Evolutionary conservation across 2,888 invertebrate genomes (phyloP).

Genomic region (Perizoma flavofasciatum): DNA sequence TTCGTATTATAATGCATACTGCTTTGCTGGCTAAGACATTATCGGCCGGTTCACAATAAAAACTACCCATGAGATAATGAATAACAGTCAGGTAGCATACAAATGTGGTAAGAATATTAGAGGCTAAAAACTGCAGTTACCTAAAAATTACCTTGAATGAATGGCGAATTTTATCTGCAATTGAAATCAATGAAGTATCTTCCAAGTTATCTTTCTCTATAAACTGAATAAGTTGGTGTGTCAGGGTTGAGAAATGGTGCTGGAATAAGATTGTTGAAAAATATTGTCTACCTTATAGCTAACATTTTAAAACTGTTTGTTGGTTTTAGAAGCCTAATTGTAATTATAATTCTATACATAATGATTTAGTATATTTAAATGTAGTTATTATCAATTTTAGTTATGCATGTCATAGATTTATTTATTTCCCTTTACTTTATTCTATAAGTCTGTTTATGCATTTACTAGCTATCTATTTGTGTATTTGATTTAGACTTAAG

Average conservation of each 20-base stretch:
- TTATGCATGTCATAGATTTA: slow-evolving; percentile 10
- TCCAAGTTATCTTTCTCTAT: neutral
- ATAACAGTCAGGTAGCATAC: too few relatives aligned
- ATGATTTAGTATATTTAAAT: neutral
- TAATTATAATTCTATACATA: neutral
- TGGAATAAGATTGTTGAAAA: slow-evolving; percentile 40
- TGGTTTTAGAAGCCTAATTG: neutral
- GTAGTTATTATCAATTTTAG: slow-evolving; percentile 7
- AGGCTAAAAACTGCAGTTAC: too few relatives aligned
- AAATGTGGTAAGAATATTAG: too few relatives aligned
- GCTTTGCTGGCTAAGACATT: too few relatives aligned
- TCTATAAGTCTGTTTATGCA: slow-evolving; percentile 72
- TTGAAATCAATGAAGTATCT: neutral
- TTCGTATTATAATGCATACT: too few relatives aligned
- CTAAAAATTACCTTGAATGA: too few relatives aligned
- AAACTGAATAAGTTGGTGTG: slow-evolving; percentile 34
- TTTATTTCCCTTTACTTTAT: slow-evolving; percentile 26
- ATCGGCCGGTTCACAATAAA: too few relatives aligned
- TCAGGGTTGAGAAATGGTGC: slow-evolving; percentile 70
- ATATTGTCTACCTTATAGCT: slow-evolving; percentile 10
- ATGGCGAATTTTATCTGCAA: neutral
- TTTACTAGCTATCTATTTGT: slow-evolving; percentile 62
- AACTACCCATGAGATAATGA: too few relatives aligned
- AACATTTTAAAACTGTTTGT: slow-evolving; percentile 25
- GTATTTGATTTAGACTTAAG: slow-evolving; percentile 72